Conservation (phyloP, 2,113 vertebrate species). For the Mus musculus region GRCm39 chr16:65992501-65993000, state of each 20-base stretch:
- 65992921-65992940: slow-evolving; percentile 4
- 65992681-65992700: slow-evolving; percentile 14
- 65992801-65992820: slow-evolving; percentile 60
- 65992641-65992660: background rate
- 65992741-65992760: background rate
- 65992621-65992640: slow-evolving; percentile 14
- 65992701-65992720: background rate
- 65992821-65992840: slow-evolving; percentile 23
- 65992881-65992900: background rate
- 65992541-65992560: background rate
- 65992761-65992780: slow-evolving; percentile 42
- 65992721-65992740: background rate
- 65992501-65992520: background rate
- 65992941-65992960: background rate
- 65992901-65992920: background rate
- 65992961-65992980: background rate
- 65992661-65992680: slow-evolving; percentile 1
- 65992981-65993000: background rate
- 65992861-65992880: slow-evolving; percentile 11
- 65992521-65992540: background rate
- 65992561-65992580: background rate
- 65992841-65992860: background rate
- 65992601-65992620: background rate
- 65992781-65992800: slow-evolving; percentile 42
- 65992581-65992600: background rate